phyloP scores from a whole-genome alignment of 2,113 vertebrate genomes.

The Calyptommatus sinebrachiatus region DNA sequence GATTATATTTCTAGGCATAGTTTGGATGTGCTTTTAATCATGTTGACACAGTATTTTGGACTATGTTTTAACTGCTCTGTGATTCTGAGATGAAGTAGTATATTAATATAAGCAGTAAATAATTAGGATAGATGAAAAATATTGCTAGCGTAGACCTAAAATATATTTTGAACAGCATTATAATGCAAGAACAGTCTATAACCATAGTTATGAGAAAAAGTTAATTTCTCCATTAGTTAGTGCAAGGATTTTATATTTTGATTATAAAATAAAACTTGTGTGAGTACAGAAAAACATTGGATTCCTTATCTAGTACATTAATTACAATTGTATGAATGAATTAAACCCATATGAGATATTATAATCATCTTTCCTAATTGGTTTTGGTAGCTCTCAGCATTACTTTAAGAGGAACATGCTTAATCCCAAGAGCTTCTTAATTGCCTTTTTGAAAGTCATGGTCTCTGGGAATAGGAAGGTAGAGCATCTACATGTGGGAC shows the following conservation, averaged over 20 bases:
- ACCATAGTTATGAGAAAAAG: neutral
- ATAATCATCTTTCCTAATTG: constrained; percentile 64
- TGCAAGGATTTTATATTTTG: constrained; percentile 35
- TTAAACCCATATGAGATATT: constrained; percentile 59
- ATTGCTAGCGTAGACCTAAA: too few relatives aligned
- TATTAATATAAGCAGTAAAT: too few relatives aligned
- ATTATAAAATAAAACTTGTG: constrained; percentile 32
- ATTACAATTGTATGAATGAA: constrained; percentile 64
- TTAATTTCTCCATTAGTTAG: constrained; percentile 29
- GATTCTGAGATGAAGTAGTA: too few relatives aligned
- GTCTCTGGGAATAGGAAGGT: too few relatives aligned
- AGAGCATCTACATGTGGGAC: too few relatives aligned
- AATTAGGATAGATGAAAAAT: too few relatives aligned
- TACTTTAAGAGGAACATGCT: constrained; percentile 13
- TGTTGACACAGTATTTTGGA: too few relatives aligned
- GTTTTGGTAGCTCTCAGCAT: constrained; percentile 52
- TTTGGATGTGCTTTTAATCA: too few relatives aligned
- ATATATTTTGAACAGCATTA: neutral
- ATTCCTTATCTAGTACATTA: constrained; percentile 53
- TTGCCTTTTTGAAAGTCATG: too few relatives aligned
- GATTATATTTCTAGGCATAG: too few relatives aligned
- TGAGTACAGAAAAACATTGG: constrained; percentile 23
- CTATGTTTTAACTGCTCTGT: too few relatives aligned
- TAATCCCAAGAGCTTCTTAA: too few relatives aligned
- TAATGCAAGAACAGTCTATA: neutral